These are phyloP conservation scores for Apomyelois bistriatella DNA, from an alignment of 2,888 invertebrate species.

Conservation along the genomic window DNA sequence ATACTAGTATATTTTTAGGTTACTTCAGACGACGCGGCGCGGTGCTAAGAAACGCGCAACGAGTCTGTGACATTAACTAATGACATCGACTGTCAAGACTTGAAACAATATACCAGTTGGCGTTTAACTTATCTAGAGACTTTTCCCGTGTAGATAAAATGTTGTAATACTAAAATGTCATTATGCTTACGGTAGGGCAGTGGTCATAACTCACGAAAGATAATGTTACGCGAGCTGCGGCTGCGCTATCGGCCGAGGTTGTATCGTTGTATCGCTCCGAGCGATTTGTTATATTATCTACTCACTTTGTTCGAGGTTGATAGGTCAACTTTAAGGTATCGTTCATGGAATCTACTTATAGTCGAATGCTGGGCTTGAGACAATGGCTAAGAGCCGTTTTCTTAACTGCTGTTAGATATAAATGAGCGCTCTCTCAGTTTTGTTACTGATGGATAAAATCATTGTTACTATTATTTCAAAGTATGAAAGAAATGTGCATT, in stretches of 20 bases:
- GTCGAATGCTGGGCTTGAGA: conserved; percentile 19
- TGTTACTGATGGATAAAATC: neutral
- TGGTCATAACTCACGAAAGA: conserved; percentile 62
- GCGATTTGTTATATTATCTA: conserved; percentile 75
- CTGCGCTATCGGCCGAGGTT: conserved; percentile 57
- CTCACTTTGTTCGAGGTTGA: conserved; percentile 69
- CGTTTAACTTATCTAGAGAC: conserved; percentile 75
- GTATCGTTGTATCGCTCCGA: conserved; percentile 64
- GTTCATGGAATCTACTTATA: conserved; percentile 39
- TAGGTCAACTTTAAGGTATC: conserved; percentile 67
- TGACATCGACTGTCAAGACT: conserved; percentile 73
- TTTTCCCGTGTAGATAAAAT: conserved; percentile 75
- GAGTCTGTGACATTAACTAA: conserved; percentile 68
- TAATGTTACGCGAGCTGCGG: conserved; percentile 65
- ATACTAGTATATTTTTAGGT: conserved; percentile 64
- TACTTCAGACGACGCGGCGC: conserved; percentile 43
- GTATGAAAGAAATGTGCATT: too few relatives aligned
- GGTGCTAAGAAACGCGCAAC: conserved; percentile 36
- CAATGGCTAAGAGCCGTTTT: conserved; percentile 14
- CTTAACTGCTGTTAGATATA: conserved; percentile 15
- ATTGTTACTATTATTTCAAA: neutral
- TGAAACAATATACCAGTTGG: conserved; percentile 77
- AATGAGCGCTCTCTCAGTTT: neutral
- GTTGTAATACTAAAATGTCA: conserved; percentile 79
- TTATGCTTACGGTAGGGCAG: conserved; percentile 63